Base-by-base conservation (phyloP, 1,140 invertebrate genomes). In the Globodera rostochiensis region DNA sequence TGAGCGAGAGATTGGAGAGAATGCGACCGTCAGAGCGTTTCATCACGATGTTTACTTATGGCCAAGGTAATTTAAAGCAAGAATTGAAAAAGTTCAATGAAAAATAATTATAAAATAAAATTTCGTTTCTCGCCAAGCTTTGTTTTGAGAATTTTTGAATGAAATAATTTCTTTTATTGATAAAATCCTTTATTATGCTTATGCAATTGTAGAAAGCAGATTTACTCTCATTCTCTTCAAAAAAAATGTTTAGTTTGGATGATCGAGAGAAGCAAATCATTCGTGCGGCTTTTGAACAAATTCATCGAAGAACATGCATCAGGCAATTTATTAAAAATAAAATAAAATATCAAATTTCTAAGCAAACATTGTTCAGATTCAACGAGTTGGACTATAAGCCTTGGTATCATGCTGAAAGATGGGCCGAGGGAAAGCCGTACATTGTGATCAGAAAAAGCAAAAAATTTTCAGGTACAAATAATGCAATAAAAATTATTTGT, bases 351-450 rank as follows among this genome's bases (percentile, higher is more conserved):
- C 3, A 36, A 36, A 36, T 36, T 36, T 2, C n/a, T 64, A 64
- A 64, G 15, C 19, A 64, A 19, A 53, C 11, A 9, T 53, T 53
- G 50, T 7, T 64, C 15, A 83, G 83, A 71, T 83, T 83, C 73
- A 83, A 86, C 49, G 85, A 85, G 50, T 66, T 86, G 6, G 82
- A 84, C 66, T 88, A 88, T 70, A 88, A 88, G 75, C 87, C 87
- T n/a, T 88, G 87, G 87, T 85, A 88, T 80, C 84, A 89, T 71
- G 84, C 87, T 2, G 88, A 88, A 80, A 71, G 87, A 46, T 88
- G 87, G 87, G 75, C 86, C 36, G 73, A 85, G 45, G 87, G 82
- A 13, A 82, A 83, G 57, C 88, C 87, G 1, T 90, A 88, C 74
- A 86, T 89, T 47, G 71, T 88, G 50, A 90, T 88, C n/a, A 64